Percentiles rank a stretch among this genome's conserved stretches.
Evolutionary conservation across 2,888 invertebrate species (phyloP).

Genomic region (Nesidiocoris tenuis): DNA sequence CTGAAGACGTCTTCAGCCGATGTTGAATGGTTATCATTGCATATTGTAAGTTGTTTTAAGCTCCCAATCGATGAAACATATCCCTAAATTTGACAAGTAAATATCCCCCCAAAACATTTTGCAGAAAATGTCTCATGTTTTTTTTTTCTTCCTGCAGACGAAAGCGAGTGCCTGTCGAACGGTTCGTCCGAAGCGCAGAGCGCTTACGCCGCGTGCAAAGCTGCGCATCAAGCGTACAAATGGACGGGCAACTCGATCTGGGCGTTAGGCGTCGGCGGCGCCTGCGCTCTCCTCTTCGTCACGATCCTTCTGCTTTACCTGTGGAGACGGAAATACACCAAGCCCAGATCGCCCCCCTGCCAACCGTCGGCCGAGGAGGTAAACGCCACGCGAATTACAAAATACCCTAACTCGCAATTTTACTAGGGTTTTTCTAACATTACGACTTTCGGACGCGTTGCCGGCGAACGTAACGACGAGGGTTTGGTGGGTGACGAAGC

Average conservation of each 20-base stretch:
- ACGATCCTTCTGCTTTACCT: conserved; percentile 45
- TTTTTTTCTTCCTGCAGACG: conserved; percentile 39
- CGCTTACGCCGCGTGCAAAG: conserved; percentile 45
- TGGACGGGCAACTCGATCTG: conserved; percentile 39
- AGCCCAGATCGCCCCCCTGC: conserved; percentile 28
- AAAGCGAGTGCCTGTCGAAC: conserved; percentile 43
- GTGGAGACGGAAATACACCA: conserved; percentile 46
- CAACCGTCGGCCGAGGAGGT: conserved; percentile 44
- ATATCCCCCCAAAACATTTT: too few relatives aligned
- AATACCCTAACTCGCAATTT: conserved; percentile 36
- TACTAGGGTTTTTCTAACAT: too few relatives aligned
- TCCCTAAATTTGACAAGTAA: too few relatives aligned
- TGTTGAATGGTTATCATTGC: conserved; percentile 32
- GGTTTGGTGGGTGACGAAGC: too few relatives aligned
- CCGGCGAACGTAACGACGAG: too few relatives aligned
- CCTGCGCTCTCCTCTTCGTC: conserved; percentile 37
- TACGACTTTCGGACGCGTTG: too few relatives aligned
- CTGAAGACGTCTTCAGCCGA: neutral
- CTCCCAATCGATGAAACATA: too few relatives aligned
- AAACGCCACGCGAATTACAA: conserved; percentile 35
- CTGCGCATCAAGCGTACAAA: conserved; percentile 37
- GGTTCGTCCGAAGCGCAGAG: conserved; percentile 42
- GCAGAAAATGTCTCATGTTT: too few relatives aligned
- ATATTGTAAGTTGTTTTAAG: conserved; percentile 30
- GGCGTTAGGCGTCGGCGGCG: conserved; percentile 35